Conservation (phyloP, 2,888 invertebrate species). For the Patella ulyssiponensis region DNA sequence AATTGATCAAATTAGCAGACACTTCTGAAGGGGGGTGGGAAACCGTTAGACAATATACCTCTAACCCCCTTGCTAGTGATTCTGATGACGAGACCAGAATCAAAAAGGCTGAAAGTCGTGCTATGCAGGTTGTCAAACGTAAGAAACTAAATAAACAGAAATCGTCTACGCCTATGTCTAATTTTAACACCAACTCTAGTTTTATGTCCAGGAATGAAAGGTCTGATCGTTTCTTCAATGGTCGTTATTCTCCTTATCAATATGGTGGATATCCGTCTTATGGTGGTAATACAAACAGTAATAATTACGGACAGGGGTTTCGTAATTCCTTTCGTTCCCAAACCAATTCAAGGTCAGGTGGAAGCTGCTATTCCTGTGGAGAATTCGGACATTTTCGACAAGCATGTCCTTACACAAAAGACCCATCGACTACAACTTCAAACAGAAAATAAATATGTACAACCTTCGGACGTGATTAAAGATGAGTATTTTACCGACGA, state of each 20-base stretch:
- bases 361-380: too few species aligned
- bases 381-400: conserved; percentile 27
- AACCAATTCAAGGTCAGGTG: too few species aligned
- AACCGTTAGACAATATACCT: conserved; percentile 32
- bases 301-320: too few species aligned
- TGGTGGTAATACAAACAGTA: too few species aligned
- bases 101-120: conserved; percentile 30
- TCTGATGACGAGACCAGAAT: conserved; percentile 37
- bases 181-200: not conserved
- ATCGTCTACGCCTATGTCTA: not conserved
- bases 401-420: too few species aligned
- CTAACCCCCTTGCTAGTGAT: conserved; percentile 36
- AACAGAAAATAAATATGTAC: too few species aligned
- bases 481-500: too few species aligned
- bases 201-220: not conserved
- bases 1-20: conserved; percentile 36
- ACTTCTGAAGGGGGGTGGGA: conserved; percentile 36
- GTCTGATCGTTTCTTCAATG: not conserved
- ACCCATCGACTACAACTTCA: too few species aligned
- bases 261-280: conserved; percentile 24
- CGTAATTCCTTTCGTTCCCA: too few species aligned
- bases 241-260: not conserved
- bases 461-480: too few species aligned
- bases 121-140: conserved; percentile 30
- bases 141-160: not conserved